phyloP scores from a whole-genome alignment of 2,797 vertebrate species.

The Tachyglossus aculeatus region DNA sequence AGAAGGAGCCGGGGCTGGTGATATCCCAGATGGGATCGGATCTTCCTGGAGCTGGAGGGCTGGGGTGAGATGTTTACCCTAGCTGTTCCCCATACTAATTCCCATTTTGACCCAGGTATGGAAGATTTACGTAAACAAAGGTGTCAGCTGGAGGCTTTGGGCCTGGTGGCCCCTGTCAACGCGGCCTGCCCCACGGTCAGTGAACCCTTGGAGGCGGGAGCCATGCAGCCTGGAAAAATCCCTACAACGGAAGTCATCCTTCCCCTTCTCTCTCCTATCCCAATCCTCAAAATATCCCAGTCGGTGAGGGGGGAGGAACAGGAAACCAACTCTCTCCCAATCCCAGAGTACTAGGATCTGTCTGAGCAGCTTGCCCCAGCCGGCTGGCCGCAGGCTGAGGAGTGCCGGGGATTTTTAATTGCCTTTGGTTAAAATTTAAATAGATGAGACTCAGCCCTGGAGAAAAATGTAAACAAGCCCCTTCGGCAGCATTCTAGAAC shows the following conservation, averaged over 20 bases:
- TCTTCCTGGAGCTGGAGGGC: background rate
- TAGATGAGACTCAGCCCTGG: slow-evolving; percentile 32
- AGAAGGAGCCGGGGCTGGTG: slow-evolving; percentile 46
- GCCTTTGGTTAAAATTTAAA: slow-evolving; percentile 66
- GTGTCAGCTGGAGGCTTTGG: background rate
- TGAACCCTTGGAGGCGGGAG: too few species aligned
- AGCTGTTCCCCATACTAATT: background rate
- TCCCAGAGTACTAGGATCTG: slow-evolving; percentile 40
- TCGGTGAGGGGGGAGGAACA: too few species aligned
- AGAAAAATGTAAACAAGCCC: slow-evolving; percentile 55
- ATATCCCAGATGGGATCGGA: slow-evolving; percentile 31
- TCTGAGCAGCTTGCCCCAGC: slow-evolving; percentile 15
- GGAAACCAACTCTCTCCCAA: background rate
- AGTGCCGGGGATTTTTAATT: slow-evolving; percentile 52
- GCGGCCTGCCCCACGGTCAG: too few species aligned
- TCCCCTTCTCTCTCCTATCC: slow-evolving; percentile 3
- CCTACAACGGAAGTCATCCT: too few species aligned
- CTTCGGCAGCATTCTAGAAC: slow-evolving; percentile 49
- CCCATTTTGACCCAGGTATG: background rate
- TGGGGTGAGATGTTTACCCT: too few species aligned
- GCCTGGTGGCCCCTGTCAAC: background rate
- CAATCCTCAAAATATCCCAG: too few species aligned
- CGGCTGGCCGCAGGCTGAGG: slow-evolving; percentile 48
- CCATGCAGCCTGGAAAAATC: too few species aligned
- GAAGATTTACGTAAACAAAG: background rate